Evolutionary conservation across 2,113 vertebrate species (phyloP).

Genomic region (Ptychochromis oligacanthus): DNA sequence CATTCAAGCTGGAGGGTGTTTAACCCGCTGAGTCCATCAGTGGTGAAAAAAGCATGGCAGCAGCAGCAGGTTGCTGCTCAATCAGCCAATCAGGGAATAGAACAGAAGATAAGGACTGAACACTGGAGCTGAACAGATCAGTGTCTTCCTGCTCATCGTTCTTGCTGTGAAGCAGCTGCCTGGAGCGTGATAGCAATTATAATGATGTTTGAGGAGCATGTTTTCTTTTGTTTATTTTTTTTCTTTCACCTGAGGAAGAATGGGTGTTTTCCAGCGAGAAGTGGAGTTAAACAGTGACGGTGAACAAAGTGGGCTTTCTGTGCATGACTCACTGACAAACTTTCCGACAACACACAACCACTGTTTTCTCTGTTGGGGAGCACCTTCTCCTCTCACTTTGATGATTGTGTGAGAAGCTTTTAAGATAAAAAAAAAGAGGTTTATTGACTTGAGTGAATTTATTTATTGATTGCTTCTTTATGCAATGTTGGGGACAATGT

Average conservation of each 20-base stretch:
- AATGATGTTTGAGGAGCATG: conserved; percentile 49
- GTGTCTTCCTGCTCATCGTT: conserved; percentile 76
- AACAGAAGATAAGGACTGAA: conserved; percentile 56
- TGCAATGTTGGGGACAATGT: conserved; percentile 83
- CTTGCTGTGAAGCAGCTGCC: conserved; percentile 66
- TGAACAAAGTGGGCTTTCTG: conserved; percentile 39
- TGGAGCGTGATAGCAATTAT: conserved; percentile 44
- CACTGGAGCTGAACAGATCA: conserved; percentile 44
- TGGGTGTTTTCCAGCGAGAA: conserved; percentile 22
- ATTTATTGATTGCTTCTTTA: conserved; percentile 81
- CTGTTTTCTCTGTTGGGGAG: conserved; percentile 52
- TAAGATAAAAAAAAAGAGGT: conserved; percentile 33
- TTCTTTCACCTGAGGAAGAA: conserved; percentile 25
- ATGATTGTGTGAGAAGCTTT: conserved; percentile 77
- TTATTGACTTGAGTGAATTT: conserved; percentile 81
- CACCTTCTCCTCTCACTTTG: conserved; percentile 62
- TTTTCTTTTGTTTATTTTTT: conserved; percentile 16
- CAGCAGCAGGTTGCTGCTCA: conserved; percentile 35
- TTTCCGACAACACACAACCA: conserved; percentile 29
- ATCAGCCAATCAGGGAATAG: conserved; percentile 76
- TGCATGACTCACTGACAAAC: conserved; percentile 66
- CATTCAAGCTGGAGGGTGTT: background rate
- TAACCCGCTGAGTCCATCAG: background rate
- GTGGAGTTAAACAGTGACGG: background rate
- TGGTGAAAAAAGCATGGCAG: background rate